phyloP scores from a whole-genome alignment of 64 coral and sea anemone genomes.

The Astreopora myriophthalma region DNA sequence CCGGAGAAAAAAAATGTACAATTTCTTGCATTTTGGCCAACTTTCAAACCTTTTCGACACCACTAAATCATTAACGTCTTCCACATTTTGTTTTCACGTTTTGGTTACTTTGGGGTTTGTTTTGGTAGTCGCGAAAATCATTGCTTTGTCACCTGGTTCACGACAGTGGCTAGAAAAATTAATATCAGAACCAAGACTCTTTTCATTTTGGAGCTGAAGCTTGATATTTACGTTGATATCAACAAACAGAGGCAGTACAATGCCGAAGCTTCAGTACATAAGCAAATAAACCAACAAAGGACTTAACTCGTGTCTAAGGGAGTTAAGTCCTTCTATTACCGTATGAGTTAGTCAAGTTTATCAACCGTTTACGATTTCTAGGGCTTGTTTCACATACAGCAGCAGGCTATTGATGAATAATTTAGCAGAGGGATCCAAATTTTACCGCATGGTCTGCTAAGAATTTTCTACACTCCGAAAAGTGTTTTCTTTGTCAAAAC shows the following conservation, averaged over 20 bases:
- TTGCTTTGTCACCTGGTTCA: background rate
- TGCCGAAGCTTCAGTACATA: too few relatives aligned
- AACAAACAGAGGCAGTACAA: background rate
- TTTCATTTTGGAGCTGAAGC: background rate
- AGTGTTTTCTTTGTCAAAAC: background rate
- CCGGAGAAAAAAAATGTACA: too few relatives aligned
- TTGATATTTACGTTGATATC: background rate
- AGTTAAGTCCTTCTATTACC: background rate
- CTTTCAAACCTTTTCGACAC: background rate
- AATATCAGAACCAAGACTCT: too few relatives aligned
- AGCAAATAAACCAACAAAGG: too few relatives aligned
- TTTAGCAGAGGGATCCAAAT: background rate
- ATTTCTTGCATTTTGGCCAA: background rate
- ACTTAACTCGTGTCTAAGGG: background rate
- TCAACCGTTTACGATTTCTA: background rate
- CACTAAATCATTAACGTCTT: background rate
- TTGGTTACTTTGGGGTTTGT: background rate
- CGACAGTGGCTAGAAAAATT: background rate
- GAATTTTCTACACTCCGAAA: background rate
- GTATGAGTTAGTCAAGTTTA: conserved; percentile 1
- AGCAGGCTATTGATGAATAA: background rate
- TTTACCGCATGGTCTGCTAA: background rate
- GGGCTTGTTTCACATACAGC: background rate
- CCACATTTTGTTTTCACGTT: background rate
- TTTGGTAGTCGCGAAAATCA: background rate